Evolutionary conservation across 2,797 vertebrate genomes (phyloP).

Genomic region (Halcyon leucocephala): DNA sequence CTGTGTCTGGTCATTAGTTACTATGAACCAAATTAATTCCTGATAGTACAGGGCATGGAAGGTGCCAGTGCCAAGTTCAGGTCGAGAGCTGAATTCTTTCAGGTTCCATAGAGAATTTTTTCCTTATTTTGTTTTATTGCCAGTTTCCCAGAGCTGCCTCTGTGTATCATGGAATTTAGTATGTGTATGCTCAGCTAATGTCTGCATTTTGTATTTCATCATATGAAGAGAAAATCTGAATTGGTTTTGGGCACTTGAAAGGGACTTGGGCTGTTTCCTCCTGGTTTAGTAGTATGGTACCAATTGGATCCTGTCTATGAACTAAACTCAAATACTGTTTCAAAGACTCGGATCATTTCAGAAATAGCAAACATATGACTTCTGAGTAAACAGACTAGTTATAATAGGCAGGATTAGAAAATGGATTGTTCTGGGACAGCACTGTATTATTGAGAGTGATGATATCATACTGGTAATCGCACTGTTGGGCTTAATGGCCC

Average conservation of each 20-base stretch:
- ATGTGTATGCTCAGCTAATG: not conserved
- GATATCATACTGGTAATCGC: not conserved
- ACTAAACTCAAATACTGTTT: not conserved
- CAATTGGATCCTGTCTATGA: not conserved
- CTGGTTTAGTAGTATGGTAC: not conserved
- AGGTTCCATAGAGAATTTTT: not conserved
- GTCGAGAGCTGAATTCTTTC: not conserved
- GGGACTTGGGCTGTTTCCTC: not conserved
- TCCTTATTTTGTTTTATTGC: not conserved
- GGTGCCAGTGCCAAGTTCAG: not conserved
- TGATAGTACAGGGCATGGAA: not conserved
- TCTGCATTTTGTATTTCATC: not conserved
- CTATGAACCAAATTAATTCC: conserved; percentile 11
- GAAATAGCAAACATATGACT: not conserved
- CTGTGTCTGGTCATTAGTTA: conserved; percentile 32
- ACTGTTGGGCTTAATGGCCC: conserved; percentile 33
- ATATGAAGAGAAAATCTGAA: not conserved
- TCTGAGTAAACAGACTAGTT: not conserved
- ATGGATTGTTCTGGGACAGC: not conserved
- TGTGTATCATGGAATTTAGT: not conserved
- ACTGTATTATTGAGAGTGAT: not conserved
- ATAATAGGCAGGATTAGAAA: not conserved
- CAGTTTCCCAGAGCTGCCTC: not conserved
- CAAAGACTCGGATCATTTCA: not conserved
- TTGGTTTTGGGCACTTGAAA: not conserved